Conservation (phyloP, 2,888 invertebrate species). For the Plagodis pulveraria region DNA sequence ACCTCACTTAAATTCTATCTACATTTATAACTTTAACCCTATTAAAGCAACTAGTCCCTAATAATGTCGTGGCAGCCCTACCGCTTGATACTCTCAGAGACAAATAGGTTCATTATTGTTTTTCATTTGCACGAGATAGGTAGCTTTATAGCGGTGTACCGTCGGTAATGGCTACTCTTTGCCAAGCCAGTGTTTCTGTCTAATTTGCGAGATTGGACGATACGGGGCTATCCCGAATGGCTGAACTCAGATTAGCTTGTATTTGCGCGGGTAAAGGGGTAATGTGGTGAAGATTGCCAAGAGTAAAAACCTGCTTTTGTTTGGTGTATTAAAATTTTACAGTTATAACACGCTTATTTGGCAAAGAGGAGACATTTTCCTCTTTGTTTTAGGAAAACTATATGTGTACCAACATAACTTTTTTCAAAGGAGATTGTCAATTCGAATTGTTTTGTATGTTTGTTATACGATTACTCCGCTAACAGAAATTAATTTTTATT, state of each 20-base stretch:
- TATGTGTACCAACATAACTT: too few relatives aligned
- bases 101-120: conserved; percentile 62
- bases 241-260: conserved; percentile 23
- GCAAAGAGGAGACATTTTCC: too few relatives aligned
- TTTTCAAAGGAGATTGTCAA: too few relatives aligned
- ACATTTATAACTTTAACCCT: conserved; percentile 27
- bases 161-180: conserved; percentile 37
- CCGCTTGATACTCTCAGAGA: conserved; percentile 36
- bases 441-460: too few relatives aligned
- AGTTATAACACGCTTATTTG: neutral
- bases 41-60: conserved; percentile 32
- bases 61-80: conserved; percentile 36
- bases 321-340: conserved; percentile 10
- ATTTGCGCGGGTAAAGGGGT: conserved; percentile 19
- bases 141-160: conserved; percentile 24
- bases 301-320: conserved; percentile 18
- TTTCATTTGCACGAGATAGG: conserved; percentile 51
- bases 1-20: conserved; percentile 22
- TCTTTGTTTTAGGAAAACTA: too few relatives aligned
- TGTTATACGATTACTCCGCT: too few relatives aligned
- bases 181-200: conserved; percentile 43
- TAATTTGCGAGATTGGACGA: conserved; percentile 45
- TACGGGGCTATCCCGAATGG: conserved; percentile 23
- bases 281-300: conserved; percentile 25
- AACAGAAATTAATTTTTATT: too few relatives aligned